Evolutionary conservation across 2,888 invertebrate species (phyloP), one percentile per base, ranked within the genome.

Genomic region (Eristalis intricaria): DNA sequence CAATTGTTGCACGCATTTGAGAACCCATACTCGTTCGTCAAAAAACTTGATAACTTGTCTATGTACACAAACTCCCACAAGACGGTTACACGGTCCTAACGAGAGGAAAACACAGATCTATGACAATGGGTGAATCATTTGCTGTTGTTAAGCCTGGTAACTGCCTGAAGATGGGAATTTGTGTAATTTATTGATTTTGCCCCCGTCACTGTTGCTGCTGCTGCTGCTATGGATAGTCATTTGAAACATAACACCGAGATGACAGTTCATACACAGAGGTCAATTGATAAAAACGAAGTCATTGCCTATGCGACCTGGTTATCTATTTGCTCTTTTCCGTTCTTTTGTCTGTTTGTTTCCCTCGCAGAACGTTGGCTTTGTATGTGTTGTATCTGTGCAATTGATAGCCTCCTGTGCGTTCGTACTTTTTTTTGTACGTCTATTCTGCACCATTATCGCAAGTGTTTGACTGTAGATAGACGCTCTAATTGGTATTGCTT

Each of bases 181-280:
- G 63, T 81, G 23, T 50, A 50, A 19, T 60, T 83, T 86, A 86
- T 86, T 83, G 86, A 86, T 86, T 86, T 86, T 86, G 35, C 85
- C 71, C 68, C 43, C n/a, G n/a, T n/a, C n/a, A n/a, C n/a, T n/a
- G 5, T 26, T 4, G 10, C 26, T 23, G 60, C 13, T 4, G 56
- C 38, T 43, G 13, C 26, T 29, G 26, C 60, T 60, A 13, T 29
- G 26, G 26, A 29, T 38, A 26, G 3, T 43, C 60, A 60, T 50
- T 71, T 10, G 19, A 13, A 60, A 71, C 70, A 19, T 65, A 38
- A 64, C 43, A 22, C 8, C 26, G 8, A 58, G 15, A 65, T 40
- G 60, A 60, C 71, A 61, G 60, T 50, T 63, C 58, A 38, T 69
- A 32, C 4, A 56, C 35, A 58, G 38, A 81, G 73, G 58, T 73